Base-by-base conservation (phyloP, 2,797 vertebrate species). In the Apogon hyalosoma region DNA sequence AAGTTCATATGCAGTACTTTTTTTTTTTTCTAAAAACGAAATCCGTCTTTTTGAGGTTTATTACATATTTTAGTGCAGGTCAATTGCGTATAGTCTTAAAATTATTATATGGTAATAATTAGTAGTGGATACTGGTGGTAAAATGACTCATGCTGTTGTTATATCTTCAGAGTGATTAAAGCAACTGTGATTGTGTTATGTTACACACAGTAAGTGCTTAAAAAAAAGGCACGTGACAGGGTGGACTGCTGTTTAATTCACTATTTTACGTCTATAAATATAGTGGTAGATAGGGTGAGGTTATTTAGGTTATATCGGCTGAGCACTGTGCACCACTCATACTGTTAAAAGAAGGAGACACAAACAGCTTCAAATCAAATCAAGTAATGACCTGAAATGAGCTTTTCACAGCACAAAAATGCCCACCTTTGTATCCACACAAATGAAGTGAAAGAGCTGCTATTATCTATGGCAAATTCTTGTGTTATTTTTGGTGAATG, bases 391-490 rank as follows among this genome's bases (percentile, higher is more conserved):
- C 68, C 86, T 87, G 65, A 88, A 85, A 81, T 59, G 57, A 84
- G 67, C 63, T 75, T 74, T 82, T 84, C 61, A 79, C 71, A 68
- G 57, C 63, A 69, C 58, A 68, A 87, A 84, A 91, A 86, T 81
- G 79, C 66, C 76, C 77, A 88, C 80, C 78, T 84, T 90, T 90
- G 88, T 88, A 56, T 85, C 38, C 75, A 55, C 56, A 72, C 39
- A 57, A 71, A 59, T 45, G 61, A 49, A 69, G 79, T 47, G 48
- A 84, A 85, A 75, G 69, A 87, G 86, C 55, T 12, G 45, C 76
- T 36, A 91, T 92, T 90, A 89, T 90, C 79, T 82, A 89, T 86
- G 89, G 86, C 80, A 90, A 88, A 92, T 90, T 85, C 66, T 73
- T 48, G 21, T 68, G 79, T 69, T 92, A 90, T 89, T 83, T 90